phyloP scores from a whole-genome alignment of 1,140 invertebrate genomes.

The Chionoecetes opilio region DNA sequence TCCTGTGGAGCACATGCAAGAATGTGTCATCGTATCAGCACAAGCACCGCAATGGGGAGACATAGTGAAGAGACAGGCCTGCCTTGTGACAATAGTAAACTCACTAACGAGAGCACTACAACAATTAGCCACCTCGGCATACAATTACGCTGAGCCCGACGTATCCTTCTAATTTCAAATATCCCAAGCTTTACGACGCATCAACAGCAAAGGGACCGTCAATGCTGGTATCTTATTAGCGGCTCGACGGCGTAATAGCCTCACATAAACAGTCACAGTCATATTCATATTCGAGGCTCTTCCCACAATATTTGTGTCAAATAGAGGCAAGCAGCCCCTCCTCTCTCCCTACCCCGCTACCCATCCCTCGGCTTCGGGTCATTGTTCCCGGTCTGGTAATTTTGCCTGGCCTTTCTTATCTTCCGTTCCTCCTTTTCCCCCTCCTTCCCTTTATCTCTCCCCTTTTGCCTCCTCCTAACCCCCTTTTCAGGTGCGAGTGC shows the following conservation, averaged over 20 bases:
- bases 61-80: too few species aligned
- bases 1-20: too few species aligned
- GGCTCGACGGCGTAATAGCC: not conserved
- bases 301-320: conserved; percentile 3
- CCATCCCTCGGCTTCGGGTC: too few species aligned
- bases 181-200: conserved; percentile 1
- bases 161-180: not conserved
- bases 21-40: too few species aligned
- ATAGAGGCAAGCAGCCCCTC: not conserved
- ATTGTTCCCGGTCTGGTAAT: too few species aligned
- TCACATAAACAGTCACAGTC: not conserved
- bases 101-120: not conserved
- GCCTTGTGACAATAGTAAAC: too few species aligned
- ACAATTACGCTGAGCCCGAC: not conserved
- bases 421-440: too few species aligned
- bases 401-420: too few species aligned
- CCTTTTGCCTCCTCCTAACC: too few species aligned
- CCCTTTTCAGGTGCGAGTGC: too few species aligned
- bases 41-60: too few species aligned
- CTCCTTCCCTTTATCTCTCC: too few species aligned
- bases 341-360: not conserved
- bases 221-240: not conserved
- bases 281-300: not conserved
- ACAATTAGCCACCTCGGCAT: not conserved
- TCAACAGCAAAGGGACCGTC: not conserved